Percentiles rank a stretch among this genome's conserved stretches.
Evolutionary conservation across 2,797 vertebrate genomes (phyloP).

Genomic region (Enteromius radiatus): DNA sequence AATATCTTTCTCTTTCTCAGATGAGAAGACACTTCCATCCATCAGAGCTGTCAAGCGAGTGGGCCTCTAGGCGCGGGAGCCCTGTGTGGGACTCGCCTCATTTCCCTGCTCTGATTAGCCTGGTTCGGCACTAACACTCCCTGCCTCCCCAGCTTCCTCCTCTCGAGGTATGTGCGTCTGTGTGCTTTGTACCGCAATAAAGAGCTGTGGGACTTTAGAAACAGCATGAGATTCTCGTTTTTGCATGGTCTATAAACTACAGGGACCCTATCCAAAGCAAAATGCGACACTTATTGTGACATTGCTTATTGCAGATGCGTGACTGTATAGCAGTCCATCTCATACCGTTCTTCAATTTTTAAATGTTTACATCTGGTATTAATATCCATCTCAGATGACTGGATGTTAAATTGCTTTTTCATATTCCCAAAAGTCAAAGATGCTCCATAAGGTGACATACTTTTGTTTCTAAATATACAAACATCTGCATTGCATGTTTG

Average conservation of each 20-base stretch:
- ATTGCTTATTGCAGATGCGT: constrained; percentile 25
- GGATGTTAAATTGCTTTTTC: background rate
- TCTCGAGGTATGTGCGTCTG: constrained; percentile 39
- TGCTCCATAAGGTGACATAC: background rate
- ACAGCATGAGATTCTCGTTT: background rate
- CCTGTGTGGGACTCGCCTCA: constrained; percentile 78
- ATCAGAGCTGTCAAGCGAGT: constrained; percentile 78
- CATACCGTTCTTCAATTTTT: background rate
- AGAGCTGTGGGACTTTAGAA: constrained; percentile 30
- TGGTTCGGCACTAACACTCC: constrained; percentile 41
- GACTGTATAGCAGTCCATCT: background rate
- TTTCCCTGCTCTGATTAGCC: constrained; percentile 82
- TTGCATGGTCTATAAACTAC: constrained; percentile 28
- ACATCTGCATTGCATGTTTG: background rate
- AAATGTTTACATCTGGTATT: background rate
- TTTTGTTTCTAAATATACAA: background rate
- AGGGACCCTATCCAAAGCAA: background rate
- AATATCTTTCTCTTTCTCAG: constrained; percentile 57
- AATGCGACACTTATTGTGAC: constrained; percentile 33
- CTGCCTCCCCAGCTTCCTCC: constrained; percentile 51
- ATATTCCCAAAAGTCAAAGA: background rate
- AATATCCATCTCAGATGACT: background rate
- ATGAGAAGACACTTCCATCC: constrained; percentile 69
- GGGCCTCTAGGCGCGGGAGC: constrained; percentile 69
- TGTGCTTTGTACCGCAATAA: constrained; percentile 15